Conservation (phyloP, 2,113 vertebrate species). For the Tautogolabrus adspersus region DNA sequence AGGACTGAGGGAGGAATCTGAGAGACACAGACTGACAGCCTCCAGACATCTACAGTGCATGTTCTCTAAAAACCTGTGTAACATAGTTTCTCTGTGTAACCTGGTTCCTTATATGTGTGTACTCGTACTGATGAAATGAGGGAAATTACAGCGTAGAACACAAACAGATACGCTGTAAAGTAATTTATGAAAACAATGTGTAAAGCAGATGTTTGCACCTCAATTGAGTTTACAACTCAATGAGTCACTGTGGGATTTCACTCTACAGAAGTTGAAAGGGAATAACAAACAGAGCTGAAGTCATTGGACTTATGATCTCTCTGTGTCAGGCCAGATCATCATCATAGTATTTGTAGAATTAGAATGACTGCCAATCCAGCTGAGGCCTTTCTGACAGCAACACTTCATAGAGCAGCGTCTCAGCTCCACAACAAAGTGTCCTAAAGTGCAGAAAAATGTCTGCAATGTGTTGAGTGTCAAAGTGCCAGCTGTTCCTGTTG, state of each 20-base stretch:
- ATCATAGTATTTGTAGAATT: conserved; percentile 11
- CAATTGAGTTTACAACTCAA: background rate
- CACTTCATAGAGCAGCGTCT: background rate
- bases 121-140: background rate
- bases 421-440: conserved; percentile 27
- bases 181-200: background rate
- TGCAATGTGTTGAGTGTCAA: conserved; percentile 48
- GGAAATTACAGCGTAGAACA: background rate
- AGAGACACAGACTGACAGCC: too few species aligned
- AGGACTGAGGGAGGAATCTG: background rate
- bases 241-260: background rate
- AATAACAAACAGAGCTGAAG: too few species aligned
- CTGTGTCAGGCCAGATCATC: background rate
- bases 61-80: background rate
- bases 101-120: background rate
- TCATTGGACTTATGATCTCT: background rate
- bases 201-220: background rate
- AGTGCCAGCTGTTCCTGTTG: conserved; percentile 32
- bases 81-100: background rate
- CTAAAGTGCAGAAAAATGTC: conserved; percentile 60
- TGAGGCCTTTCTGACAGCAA: background rate
- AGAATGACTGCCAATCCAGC: background rate
- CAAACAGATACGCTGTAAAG: background rate
- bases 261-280: too few species aligned
- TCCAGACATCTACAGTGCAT: too few species aligned